These are phyloP conservation scores for Thalassophryne amazonica DNA, from an alignment of 2,797 vertebrate genomes.

Conservation along the genomic window DNA sequence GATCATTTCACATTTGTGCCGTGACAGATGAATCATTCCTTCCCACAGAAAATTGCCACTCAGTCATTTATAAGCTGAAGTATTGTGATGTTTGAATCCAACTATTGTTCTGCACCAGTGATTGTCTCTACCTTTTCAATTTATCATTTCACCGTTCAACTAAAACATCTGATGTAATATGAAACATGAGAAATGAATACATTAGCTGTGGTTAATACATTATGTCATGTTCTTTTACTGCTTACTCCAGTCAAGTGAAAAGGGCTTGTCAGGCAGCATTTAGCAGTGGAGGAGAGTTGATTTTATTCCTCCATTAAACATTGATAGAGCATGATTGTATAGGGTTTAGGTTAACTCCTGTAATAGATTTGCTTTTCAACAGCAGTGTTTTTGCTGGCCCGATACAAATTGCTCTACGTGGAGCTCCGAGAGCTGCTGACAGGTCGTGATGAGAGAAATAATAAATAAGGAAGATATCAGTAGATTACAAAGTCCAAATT, in stretches of 20 bases:
- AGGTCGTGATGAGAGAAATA: background rate
- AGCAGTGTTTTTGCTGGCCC: background rate
- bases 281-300: too few species aligned
- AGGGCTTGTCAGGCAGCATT: background rate
- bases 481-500: slow-evolving; percentile 12
- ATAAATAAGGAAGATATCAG: background rate
- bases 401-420: background rate
- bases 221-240: slow-evolving; percentile 11
- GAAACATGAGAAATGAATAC: slow-evolving; percentile 40
- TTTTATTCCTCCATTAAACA: slow-evolving; percentile 1
- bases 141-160: slow-evolving; percentile 24
- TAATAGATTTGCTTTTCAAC: too few species aligned
- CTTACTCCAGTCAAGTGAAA: slow-evolving; percentile 9
- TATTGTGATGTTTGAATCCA: slow-evolving; percentile 19
- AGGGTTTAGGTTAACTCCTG: too few species aligned
- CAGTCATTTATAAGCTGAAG: slow-evolving; percentile 33
- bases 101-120: slow-evolving; percentile 25
- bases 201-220: slow-evolving; percentile 30
- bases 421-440: background rate
- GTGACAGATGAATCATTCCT: slow-evolving; percentile 26
- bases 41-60: slow-evolving; percentile 18
- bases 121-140: slow-evolving; percentile 23
- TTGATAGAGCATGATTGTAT: background rate
- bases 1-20: slow-evolving; percentile 22
- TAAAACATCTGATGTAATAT: slow-evolving; percentile 33